Base-by-base conservation (phyloP, 1,140 invertebrate species). In the Brachionus manjavacas region DNA sequence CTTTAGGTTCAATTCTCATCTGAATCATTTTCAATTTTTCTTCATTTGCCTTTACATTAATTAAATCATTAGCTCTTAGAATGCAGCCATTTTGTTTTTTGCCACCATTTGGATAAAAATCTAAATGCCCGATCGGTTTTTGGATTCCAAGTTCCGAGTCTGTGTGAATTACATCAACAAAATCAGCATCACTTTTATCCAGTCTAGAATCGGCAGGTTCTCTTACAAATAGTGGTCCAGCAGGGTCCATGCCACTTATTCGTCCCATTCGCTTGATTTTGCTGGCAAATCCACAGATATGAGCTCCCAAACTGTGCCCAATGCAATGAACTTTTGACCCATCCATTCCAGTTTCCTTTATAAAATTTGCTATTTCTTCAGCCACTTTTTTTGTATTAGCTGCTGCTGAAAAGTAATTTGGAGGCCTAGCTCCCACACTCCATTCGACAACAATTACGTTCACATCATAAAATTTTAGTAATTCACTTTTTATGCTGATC, bases 131-230 rank as follows among this genome's bases (percentile, higher is more conserved):
- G 8, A 93, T 87, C 0, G 92, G 86, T 9, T 74, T n/a, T 68
- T 72, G 83, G 4, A 72, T 55, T 28, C 83, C 83, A 39, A 74
- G 39, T 8, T 35, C 94, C 0, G 95, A 95, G 88, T 97, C 96
- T 12, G 94, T 95, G 87, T 98, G 96, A 64, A 97, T 96, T 0
- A 96, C 94, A 88, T 97, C 96, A 0, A 98, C 96, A 88, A 94
- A 94, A 55, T 93, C 91, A 0, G 96, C 96, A 87, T 97, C 95
- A 9, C 92, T 92, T n/a, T 92, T 92, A 88, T 96, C 95, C 14
- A 97, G 89, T 0, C 95, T 92, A 0, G 96, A 94, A 85, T 94
- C 91, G 4, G 93, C 91, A 64, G 93, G 92, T 0, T 94, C 93
- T 85, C 94, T 93, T 85, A 93, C 93, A 89, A 97, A 97, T 87